These are phyloP conservation scores for Ambastaia sidthimunki DNA, from an alignment of 2,797 vertebrate species.

Conservation along the genomic window DNA sequence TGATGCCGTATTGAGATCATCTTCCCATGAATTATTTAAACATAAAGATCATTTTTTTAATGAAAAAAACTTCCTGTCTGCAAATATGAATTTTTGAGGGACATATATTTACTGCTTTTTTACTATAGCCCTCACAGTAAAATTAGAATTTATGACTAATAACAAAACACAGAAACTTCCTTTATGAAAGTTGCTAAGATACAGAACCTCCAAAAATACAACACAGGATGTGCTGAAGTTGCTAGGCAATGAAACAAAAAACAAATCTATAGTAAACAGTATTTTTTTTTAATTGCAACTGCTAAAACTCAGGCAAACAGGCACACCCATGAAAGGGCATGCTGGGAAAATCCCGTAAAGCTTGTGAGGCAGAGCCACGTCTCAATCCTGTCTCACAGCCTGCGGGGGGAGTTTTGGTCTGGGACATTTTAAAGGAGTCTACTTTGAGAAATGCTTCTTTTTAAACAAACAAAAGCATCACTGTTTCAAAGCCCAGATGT, in stretches of 20 bases:
- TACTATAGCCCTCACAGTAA: background rate
- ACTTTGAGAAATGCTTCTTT: background rate
- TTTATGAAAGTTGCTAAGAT: background rate
- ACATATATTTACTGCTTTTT: background rate
- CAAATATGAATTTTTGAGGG: background rate
- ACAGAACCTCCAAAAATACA: background rate
- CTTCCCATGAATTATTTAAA: background rate
- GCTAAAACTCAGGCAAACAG: slow-evolving; percentile 6
- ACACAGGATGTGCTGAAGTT: background rate
- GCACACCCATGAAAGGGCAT: slow-evolving; percentile 51
- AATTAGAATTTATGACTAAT: background rate
- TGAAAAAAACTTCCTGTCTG: too few relatives aligned
- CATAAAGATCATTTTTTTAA: too few relatives aligned
- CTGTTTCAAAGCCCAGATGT: background rate
- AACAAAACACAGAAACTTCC: background rate
- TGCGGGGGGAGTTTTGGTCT: background rate
- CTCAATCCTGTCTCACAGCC: background rate
- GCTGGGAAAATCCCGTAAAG: slow-evolving; percentile 34
- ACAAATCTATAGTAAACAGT: slow-evolving; percentile 14
- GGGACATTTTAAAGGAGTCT: background rate
- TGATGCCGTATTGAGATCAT: background rate
- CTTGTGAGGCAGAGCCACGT: background rate
- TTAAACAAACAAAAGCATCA: background rate
- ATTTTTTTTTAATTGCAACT: slow-evolving; percentile 1
- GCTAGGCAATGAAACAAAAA: slow-evolving; percentile 16